A percentile compares a stretch with the other conserved stretches of the same genome.
phyloP scores from a whole-genome alignment of 30 jellyfish, hydroid and myxozoan genomes.

The Aurelia aurita complex sp. Pacific region DNA sequence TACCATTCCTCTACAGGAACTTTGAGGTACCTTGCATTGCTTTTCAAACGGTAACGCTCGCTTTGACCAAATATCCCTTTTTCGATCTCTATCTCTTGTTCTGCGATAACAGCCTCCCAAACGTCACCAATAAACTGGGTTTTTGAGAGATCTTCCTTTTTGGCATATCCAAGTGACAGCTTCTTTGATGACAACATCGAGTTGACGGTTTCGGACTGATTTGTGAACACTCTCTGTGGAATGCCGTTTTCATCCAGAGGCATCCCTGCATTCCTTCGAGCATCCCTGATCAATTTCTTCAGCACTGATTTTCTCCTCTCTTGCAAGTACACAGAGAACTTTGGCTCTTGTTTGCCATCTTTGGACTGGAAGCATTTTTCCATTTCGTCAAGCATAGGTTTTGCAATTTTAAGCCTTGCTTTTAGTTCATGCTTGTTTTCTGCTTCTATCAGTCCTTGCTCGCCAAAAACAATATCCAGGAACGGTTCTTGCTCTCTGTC shows the following conservation, averaged over 20 bases:
- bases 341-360: not conserved
- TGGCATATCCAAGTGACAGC: slow-evolving; percentile 13
- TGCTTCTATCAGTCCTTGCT: slow-evolving; percentile 18
- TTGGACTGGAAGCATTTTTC: not conserved
- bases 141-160: slow-evolving; percentile 16
- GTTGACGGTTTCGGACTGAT: slow-evolving; percentile 24
- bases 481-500: slow-evolving; percentile 2
- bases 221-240: not conserved
- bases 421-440: slow-evolving; percentile 9
- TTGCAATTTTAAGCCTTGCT: not conserved
- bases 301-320: slow-evolving; percentile 4
- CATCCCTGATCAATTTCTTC: not conserved
- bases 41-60: too few species aligned
- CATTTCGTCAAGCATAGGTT: not conserved
- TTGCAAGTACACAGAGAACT: not conserved
- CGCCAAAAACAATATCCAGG: slow-evolving; percentile 15
- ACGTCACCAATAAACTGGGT: slow-evolving; percentile 3
- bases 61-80: too few species aligned
- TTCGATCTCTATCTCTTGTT: too few species aligned
- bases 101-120: slow-evolving; percentile 13
- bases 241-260: slow-evolving; percentile 1
- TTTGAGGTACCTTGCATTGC: too few species aligned
- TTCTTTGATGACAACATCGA: slow-evolving; percentile 17
- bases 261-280: slow-evolving; percentile 11
- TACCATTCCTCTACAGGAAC: too few species aligned